phyloP scores from a whole-genome alignment of 2,888 invertebrate species.

The Leptinotarsa peninsularis region DNA sequence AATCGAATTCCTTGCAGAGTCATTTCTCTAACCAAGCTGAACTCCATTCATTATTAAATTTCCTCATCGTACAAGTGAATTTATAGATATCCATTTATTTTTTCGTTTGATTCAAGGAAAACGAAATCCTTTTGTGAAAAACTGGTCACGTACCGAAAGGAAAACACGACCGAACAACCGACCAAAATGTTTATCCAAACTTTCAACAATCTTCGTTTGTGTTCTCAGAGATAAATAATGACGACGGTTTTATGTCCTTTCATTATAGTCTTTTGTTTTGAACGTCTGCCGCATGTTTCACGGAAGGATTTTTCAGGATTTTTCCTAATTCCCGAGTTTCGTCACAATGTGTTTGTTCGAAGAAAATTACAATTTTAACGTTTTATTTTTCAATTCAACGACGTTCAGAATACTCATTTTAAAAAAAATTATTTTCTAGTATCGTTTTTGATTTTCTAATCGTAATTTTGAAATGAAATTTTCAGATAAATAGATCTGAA shows the following conservation, averaged over 20 bases:
- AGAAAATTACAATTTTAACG: constrained; percentile 6
- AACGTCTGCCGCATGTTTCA: constrained; percentile 27
- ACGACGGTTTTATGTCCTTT: constrained; percentile 39
- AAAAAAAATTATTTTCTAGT: too few species aligned
- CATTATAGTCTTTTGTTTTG: constrained; percentile 40
- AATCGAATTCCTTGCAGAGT: too few species aligned
- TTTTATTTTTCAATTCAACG: neutral
- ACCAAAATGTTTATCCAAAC: constrained; percentile 37
- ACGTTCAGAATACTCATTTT: too few species aligned
- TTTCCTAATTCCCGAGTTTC: constrained; percentile 30
- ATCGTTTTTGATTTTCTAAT: too few species aligned
- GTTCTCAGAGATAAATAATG: constrained; percentile 41
- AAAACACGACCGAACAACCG: constrained; percentile 25
- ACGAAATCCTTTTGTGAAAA: constrained; percentile 30
- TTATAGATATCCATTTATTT: constrained; percentile 36
- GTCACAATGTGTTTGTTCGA: constrained; percentile 24
- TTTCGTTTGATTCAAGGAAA: constrained; percentile 31
- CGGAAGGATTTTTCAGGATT: constrained; percentile 33
- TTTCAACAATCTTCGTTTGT: constrained; percentile 40
- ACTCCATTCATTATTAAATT: constrained; percentile 26
- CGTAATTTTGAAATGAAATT: too few species aligned
- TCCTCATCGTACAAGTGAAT: constrained; percentile 26
- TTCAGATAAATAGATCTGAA: too few species aligned
- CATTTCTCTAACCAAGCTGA: neutral
- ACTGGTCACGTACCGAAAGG: constrained; percentile 38